These are phyloP conservation scores for Copsychus sechellarum DNA, from an alignment of 2,113 vertebrate genomes.

Conservation along the genomic window DNA sequence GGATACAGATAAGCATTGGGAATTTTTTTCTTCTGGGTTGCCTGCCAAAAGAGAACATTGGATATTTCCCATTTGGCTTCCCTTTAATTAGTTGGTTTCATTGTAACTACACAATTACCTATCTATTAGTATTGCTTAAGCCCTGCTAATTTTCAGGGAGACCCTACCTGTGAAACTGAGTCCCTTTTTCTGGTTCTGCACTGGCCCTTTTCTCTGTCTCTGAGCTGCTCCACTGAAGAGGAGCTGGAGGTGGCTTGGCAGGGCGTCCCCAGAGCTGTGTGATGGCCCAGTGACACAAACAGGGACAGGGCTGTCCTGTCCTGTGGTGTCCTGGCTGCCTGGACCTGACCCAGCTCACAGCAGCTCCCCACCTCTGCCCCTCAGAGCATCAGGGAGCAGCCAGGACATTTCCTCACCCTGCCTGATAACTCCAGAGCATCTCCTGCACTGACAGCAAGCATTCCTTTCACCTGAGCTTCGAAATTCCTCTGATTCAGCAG, in stretches of 20 bases:
- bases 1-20: background rate
- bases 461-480: background rate
- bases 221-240: background rate
- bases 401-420: background rate
- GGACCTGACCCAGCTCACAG: background rate
- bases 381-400: background rate
- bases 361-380: background rate
- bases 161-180: background rate
- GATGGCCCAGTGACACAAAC: background rate
- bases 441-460: background rate
- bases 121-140: conserved; percentile 33
- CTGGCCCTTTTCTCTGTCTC: background rate
- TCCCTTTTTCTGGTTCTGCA: background rate
- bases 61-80: conserved; percentile 56
- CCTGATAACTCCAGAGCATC: background rate
- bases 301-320: background rate
- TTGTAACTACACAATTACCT: conserved; percentile 55
- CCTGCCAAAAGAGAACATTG: conserved; percentile 34
- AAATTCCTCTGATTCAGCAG: background rate
- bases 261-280: background rate
- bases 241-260: background rate
- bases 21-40: background rate
- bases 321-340: background rate
- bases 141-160: conserved; percentile 12
- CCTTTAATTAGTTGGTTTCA: conserved; percentile 52